These are phyloP conservation scores for Magallana nippona DNA, from an alignment of 2,888 invertebrate species.

Conservation along the genomic window DNA sequence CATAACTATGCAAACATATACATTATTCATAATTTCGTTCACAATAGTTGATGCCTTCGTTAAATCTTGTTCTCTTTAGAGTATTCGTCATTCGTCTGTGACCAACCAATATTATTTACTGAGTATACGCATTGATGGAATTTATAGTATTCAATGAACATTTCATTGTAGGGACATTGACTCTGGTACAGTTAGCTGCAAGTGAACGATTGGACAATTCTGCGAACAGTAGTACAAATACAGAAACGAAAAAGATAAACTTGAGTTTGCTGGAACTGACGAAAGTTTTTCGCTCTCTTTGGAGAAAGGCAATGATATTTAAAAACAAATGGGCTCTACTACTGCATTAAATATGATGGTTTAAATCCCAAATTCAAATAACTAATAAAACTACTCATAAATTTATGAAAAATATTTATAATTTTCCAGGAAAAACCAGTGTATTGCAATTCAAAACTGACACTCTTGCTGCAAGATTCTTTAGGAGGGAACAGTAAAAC, in stretches of 20 bases:
- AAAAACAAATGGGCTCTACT: neutral
- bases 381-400: neutral
- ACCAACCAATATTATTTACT: no score
- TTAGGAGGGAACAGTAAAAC: constrained; percentile 10
- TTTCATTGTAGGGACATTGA: neutral
- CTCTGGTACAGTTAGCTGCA: neutral
- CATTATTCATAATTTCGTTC: no score
- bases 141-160: no score
- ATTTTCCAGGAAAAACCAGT: neutral
- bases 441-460: neutral
- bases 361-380: no score
- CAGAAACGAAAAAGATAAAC: neutral
- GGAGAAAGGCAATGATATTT: neutral
- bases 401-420: neutral
- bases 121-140: no score
- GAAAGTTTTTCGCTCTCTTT: neutral
- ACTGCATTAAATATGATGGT: no score
- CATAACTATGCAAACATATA: no score
- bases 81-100: no score
- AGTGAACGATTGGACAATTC: neutral
- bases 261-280: neutral
- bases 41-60: no score
- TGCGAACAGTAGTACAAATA: neutral
- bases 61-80: no score
- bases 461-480: neutral